Evolutionary conservation across 2,888 invertebrate species (phyloP).

Genomic region (Metalampra italica): DNA sequence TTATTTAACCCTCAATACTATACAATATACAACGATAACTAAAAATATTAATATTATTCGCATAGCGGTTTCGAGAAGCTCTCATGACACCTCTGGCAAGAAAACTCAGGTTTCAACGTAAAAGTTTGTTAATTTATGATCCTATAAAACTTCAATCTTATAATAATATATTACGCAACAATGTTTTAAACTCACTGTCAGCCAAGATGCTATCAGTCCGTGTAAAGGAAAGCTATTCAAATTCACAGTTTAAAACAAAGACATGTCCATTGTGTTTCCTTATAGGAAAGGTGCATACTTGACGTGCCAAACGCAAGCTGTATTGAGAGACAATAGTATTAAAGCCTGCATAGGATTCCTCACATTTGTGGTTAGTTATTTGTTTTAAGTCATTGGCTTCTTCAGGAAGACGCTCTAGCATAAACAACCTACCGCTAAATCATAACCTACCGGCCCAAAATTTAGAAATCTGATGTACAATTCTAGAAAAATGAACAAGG

Average conservation of each 20-base stretch:
- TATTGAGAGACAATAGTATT: constrained; percentile 39
- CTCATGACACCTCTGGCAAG: too few species aligned
- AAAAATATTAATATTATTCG: too few species aligned
- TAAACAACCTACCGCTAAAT: too few species aligned
- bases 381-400: background rate
- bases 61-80: too few species aligned
- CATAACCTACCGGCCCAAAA: too few species aligned
- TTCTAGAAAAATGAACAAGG: too few species aligned
- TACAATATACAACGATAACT: too few species aligned
- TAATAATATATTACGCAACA: constrained; percentile 25
- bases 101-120: background rate
- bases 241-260: constrained; percentile 52
- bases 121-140: constrained; percentile 1
- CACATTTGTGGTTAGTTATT: constrained; percentile 13
- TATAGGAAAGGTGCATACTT: constrained; percentile 45
- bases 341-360: constrained; percentile 29
- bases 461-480: too few species aligned
- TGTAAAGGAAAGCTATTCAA: constrained; percentile 39
- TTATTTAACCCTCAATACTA: too few species aligned
- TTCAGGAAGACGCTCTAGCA: background rate
- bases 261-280: constrained; percentile 49
- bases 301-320: constrained; percentile 44
- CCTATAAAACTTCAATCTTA: background rate
- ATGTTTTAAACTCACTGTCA: constrained; percentile 35
- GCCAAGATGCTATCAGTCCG: constrained; percentile 47